phyloP scores from a whole-genome alignment of 37 sponge, comb jelly and placozoan genomes.

The Halichondria panicea region DNA sequence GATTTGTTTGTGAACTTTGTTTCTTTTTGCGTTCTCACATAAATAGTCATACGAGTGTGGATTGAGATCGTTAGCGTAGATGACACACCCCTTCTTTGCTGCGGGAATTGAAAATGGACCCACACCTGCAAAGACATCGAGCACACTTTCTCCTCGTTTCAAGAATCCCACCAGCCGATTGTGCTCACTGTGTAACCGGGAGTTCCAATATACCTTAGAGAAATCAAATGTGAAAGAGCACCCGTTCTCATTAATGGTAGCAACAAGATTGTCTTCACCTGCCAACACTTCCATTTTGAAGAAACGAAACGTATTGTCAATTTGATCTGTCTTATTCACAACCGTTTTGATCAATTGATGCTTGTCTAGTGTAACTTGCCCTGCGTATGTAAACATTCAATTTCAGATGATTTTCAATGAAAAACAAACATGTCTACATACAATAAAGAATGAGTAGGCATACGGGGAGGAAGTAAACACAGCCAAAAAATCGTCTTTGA shows the following conservation, averaged over 20 bases:
- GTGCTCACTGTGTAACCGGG: slow-evolving; percentile 88
- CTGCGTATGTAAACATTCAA: slow-evolving; percentile 21
- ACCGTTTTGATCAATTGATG: slow-evolving; percentile 81
- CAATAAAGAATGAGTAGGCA: not conserved
- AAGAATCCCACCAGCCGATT: slow-evolving; percentile 57
- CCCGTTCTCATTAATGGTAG: slow-evolving; percentile 84
- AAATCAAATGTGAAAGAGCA: slow-evolving; percentile 91
- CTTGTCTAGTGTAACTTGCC: slow-evolving; percentile 90
- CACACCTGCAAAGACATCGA: slow-evolving; percentile 98
- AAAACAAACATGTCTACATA: not conserved
- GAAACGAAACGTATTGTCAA: slow-evolving; percentile 81
- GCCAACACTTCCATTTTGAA: slow-evolving; percentile 97
- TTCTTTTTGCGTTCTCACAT: slow-evolving; percentile 68
- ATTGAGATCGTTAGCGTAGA: slow-evolving; percentile 97
- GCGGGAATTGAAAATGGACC: slow-evolving; percentile 97
- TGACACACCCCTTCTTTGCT: slow-evolving; percentile 78
- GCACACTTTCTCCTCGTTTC: slow-evolving; percentile 54
- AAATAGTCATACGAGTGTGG: slow-evolving; percentile 77
- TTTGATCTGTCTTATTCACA: slow-evolving; percentile 84
- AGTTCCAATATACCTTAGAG: slow-evolving; percentile 98
- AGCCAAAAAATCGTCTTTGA: slow-evolving; percentile 3
- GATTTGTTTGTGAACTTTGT: slow-evolving; percentile 52
- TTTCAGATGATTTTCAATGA: not conserved
- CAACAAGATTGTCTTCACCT: slow-evolving; percentile 76
- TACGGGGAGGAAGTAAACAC: not conserved